Percentiles rank a stretch among this genome's conserved stretches.
Conservation (phyloP, 1,140 invertebrate genomes). For the Aporrectodea caliginosa region DNA sequence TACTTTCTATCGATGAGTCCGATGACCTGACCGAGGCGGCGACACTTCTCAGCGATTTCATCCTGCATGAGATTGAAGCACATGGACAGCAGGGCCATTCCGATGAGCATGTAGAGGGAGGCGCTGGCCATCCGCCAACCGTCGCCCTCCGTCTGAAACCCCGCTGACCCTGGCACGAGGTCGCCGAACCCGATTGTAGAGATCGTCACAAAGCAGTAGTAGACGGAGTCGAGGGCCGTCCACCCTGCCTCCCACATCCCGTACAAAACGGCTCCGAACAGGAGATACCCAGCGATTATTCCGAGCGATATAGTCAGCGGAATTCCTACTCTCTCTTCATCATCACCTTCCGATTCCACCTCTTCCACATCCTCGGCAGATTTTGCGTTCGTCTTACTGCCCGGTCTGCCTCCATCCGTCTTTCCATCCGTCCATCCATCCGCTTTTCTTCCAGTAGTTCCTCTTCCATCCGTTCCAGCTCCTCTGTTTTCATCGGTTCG, state of each 20-base stretch:
- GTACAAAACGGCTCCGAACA: constrained; percentile 70
- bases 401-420: too few species aligned
- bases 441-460: too few species aligned
- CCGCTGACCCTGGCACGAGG: constrained; percentile 77
- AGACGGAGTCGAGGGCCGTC: constrained; percentile 73
- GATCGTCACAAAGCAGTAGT: constrained; percentile 86
- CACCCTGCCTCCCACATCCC: constrained; percentile 68
- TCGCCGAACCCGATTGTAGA: constrained; percentile 78
- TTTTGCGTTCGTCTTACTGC: constrained; percentile 32
- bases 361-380: constrained; percentile 43
- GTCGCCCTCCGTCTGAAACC: constrained; percentile 62
- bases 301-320: constrained; percentile 83
- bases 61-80: constrained; percentile 82
- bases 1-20: too few species aligned
- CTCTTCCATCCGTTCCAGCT: too few species aligned
- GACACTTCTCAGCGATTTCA: constrained; percentile 61
- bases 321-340: constrained; percentile 52
- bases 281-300: constrained; percentile 87
- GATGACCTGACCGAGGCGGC: not conserved
- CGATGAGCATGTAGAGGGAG: constrained; percentile 40
- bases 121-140: constrained; percentile 69
- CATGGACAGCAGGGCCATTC: constrained; percentile 35
- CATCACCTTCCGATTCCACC: constrained; percentile 45
- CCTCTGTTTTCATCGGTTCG: too few species aligned
- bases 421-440: too few species aligned